Evolutionary conservation across 2,797 vertebrate genomes (phyloP).

Genomic region (Nannoperca obscura): DNA sequence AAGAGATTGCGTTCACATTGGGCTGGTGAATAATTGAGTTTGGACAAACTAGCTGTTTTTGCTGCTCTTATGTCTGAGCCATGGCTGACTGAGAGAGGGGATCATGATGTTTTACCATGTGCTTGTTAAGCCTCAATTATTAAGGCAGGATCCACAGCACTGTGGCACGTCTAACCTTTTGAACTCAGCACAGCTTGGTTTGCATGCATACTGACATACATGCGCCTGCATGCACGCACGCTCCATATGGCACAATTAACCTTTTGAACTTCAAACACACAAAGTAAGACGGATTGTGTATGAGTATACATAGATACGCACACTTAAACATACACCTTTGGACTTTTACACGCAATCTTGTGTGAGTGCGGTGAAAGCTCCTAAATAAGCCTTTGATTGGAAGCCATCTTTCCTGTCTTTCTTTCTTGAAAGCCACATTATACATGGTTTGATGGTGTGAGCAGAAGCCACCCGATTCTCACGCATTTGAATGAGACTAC

Average conservation of each 20-base stretch:
- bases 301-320: constrained; percentile 34
- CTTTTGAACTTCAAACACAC: constrained; percentile 69
- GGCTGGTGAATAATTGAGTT: constrained; percentile 69
- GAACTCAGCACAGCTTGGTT: constrained; percentile 62
- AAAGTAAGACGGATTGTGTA: constrained; percentile 40
- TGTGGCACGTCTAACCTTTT: constrained; percentile 71
- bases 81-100: constrained; percentile 41
- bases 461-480: constrained; percentile 46
- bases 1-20: constrained; percentile 17
- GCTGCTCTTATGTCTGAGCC: constrained; percentile 58
- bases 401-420: constrained; percentile 34
- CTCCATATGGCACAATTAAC: constrained; percentile 73
- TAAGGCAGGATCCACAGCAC: constrained; percentile 65
- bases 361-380: constrained; percentile 12
- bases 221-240: constrained; percentile 57
- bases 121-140: constrained; percentile 79
- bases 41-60: constrained; percentile 61
- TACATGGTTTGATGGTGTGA: constrained; percentile 40
- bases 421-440: constrained; percentile 58
- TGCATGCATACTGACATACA: constrained; percentile 65
- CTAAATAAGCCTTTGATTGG: constrained; percentile 40
- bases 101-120: constrained; percentile 71
- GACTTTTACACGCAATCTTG: constrained; percentile 34
- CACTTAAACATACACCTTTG: constrained; percentile 8
- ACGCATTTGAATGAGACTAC: constrained; percentile 16